Conservation (phyloP, 2,797 vertebrate species). For the Enteromius treurensis region DNA sequence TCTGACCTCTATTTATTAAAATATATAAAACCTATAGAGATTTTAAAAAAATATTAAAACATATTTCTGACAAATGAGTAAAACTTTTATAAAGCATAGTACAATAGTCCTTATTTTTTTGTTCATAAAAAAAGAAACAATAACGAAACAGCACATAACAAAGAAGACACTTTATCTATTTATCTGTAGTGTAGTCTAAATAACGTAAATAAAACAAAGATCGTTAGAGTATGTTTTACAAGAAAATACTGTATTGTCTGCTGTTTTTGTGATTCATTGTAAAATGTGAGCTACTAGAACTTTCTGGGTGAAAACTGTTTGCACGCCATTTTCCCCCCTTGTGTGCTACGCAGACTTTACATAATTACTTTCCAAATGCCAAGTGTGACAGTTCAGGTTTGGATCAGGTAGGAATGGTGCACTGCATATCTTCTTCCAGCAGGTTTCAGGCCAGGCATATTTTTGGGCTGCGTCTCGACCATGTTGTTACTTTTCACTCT, state of each 20-base stretch:
- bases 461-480: constrained; percentile 52
- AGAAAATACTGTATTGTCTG: background rate
- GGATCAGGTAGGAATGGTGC: constrained; percentile 26
- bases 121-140: background rate
- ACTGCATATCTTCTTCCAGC: constrained; percentile 52
- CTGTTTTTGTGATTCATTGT: background rate
- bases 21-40: background rate
- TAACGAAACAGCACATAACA: too few relatives aligned
- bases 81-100: background rate
- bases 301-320: background rate
- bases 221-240: background rate
- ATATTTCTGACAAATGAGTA: background rate
- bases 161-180: background rate
- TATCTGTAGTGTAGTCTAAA: background rate
- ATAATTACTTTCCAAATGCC: background rate
- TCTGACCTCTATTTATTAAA: background rate
- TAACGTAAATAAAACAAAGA: background rate
- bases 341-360: background rate
- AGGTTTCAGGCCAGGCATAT: constrained; percentile 53
- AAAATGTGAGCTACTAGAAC: background rate
- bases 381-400: background rate
- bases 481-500: constrained; percentile 55
- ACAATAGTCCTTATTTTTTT: too few relatives aligned
- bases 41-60: too few relatives aligned
- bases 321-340: background rate